A percentile compares a stretch with the other conserved stretches of the same genome.
phyloP scores from a whole-genome alignment of 2,888 invertebrate genomes.

The Heteromurus nitidus region DNA sequence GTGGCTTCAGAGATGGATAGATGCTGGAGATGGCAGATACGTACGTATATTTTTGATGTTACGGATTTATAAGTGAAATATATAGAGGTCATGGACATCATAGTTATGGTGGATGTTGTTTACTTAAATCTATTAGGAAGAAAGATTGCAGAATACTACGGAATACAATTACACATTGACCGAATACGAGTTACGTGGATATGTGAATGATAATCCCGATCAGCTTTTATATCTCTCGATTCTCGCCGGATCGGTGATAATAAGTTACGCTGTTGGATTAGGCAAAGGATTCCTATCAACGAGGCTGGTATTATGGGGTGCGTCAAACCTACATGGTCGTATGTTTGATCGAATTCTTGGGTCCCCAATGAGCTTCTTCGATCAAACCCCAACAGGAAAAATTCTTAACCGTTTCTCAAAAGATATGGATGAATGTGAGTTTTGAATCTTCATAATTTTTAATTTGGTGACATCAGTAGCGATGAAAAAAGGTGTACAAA shows the following conservation, averaged over 20 bases:
- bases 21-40: constrained; percentile 73
- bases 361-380: constrained; percentile 76
- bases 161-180: constrained; percentile 65
- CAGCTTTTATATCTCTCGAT: constrained; percentile 76
- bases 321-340: constrained; percentile 73
- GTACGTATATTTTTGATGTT: no score
- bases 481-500: no score
- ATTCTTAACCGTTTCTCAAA: constrained; percentile 77
- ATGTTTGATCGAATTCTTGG: constrained; percentile 74
- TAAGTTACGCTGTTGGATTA: constrained; percentile 76
- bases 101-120: no score
- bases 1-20: constrained; percentile 74
- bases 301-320: constrained; percentile 73
- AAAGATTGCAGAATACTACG: constrained; percentile 65
- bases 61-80: no score
- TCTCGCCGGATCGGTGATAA: constrained; percentile 76
- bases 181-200: constrained; percentile 71
- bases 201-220: constrained; percentile 76
- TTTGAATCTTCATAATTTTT: neutral
- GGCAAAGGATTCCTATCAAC: constrained; percentile 74
- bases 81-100: neutral
- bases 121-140: constrained; percentile 53
- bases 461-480: neutral
- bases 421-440: constrained; percentile 77
- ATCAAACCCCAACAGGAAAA: constrained; percentile 76